phyloP scores from a whole-genome alignment of 2,888 invertebrate species.

The Drosophila melanosoma region DNA sequence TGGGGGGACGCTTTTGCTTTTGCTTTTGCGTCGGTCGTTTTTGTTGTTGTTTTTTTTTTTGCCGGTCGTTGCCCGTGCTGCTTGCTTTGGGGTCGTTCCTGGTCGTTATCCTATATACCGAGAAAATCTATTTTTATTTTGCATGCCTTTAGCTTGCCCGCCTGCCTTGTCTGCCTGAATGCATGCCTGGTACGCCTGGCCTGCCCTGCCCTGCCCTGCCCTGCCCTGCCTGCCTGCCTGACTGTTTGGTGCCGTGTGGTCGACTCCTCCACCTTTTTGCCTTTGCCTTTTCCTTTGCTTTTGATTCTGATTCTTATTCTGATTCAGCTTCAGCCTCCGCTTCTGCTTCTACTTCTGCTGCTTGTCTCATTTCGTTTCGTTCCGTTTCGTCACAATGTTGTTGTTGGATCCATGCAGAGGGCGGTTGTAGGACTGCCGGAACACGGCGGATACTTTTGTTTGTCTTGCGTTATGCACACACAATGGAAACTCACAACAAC shows the following conservation, averaged over 20 bases:
- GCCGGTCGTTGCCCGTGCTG: conserved; percentile 73
- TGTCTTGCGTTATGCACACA: conserved; percentile 33
- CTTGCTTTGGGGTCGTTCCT: conserved; percentile 82
- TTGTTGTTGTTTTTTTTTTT: conserved; percentile 47
- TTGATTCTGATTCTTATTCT: neutral
- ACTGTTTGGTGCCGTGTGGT: conserved; percentile 19
- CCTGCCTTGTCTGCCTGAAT: conserved; percentile 26
- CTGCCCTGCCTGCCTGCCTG: conserved; percentile 5
- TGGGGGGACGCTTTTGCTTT: conserved; percentile 3
- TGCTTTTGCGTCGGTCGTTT: conserved; percentile 4
- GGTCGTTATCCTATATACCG: conserved; percentile 84
- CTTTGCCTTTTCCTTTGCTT: neutral
- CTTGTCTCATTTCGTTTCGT: conserved; percentile 13
- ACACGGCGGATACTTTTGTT: conserved; percentile 40
- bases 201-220: conserved; percentile 13
- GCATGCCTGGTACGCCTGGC: conserved; percentile 38
- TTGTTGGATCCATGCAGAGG: conserved; percentile 17
- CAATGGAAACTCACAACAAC: conserved; percentile 28
- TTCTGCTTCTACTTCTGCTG: neutral
- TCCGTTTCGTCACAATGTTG: conserved; percentile 36
- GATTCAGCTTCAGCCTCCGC: neutral
- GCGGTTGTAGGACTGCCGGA: conserved; percentile 39
- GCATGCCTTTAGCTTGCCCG: conserved; percentile 47
- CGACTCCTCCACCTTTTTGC: conserved; percentile 7
- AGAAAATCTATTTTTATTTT: conserved; percentile 82